Conservation (phyloP, 2,113 vertebrate species). For the Forbesichthys papilliferus region DNA sequence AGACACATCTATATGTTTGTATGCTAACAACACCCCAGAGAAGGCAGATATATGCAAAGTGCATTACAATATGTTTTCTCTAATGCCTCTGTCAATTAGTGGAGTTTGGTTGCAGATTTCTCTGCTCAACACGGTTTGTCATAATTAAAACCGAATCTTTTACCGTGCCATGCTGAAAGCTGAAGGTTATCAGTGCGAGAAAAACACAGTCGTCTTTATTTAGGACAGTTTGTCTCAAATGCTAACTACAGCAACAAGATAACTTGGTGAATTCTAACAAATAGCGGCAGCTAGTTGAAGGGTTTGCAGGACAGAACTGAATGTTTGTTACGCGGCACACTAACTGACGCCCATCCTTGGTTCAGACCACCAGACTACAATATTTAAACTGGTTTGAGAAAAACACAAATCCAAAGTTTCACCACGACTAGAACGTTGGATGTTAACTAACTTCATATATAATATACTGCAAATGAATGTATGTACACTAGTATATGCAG, state of each 20-base stretch:
- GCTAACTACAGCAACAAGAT: neutral
- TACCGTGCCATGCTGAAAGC: slow-evolving; percentile 5
- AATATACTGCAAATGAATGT: no score
- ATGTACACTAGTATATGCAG: no score
- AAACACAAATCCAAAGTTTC: no score
- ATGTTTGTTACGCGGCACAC: no score
- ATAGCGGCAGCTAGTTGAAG: no score
- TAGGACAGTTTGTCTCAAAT: slow-evolving; percentile 2
- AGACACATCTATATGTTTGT: slow-evolving; percentile 30
- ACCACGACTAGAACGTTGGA: no score
- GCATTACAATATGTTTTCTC: slow-evolving; percentile 28
- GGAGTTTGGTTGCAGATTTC: slow-evolving; percentile 32
- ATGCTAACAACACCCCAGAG: slow-evolving; percentile 16
- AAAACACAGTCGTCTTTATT: neutral
- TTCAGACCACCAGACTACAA: no score
- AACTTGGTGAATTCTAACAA: no score
- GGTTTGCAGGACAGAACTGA: no score
- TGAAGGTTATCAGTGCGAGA: neutral
- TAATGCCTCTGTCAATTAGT: slow-evolving; percentile 52
- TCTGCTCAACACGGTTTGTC: slow-evolving; percentile 42
- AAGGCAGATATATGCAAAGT: slow-evolving; percentile 26
- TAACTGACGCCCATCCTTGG: no score
- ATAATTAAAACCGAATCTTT: slow-evolving; percentile 49
- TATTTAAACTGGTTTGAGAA: no score
- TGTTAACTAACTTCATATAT: no score